phyloP scores from a whole-genome alignment of 2,888 invertebrate species.

The Mayetiola destructor region DNA sequence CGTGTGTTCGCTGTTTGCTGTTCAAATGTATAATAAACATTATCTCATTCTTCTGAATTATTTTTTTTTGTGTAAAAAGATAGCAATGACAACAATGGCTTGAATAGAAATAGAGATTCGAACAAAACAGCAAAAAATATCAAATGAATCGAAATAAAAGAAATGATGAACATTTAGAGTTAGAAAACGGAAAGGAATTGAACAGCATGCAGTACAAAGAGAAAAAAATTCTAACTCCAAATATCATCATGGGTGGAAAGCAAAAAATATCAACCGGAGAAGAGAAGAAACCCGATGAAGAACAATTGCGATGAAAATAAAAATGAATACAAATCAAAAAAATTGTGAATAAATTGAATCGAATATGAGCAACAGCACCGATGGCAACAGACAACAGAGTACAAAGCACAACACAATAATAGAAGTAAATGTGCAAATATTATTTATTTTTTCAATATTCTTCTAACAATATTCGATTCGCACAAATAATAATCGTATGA shows the following conservation, averaged over 20 bases:
- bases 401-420: too few relatives aligned
- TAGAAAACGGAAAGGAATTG: not conserved
- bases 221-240: not conserved
- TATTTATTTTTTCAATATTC: not conserved
- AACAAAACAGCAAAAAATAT: not conserved
- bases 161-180: too few relatives aligned
- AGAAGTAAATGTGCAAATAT: too few relatives aligned
- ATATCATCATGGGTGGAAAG: too few relatives aligned
- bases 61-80: too few relatives aligned
- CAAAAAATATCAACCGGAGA: too few relatives aligned
- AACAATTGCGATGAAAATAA: not conserved
- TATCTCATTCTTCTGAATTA: too few relatives aligned
- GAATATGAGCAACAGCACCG: not conserved
- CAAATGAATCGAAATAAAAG: not conserved
- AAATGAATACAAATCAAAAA: not conserved
- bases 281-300: not conserved
- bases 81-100: slow-evolving; percentile 9
- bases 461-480: not conserved
- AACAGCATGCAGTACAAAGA: not conserved
- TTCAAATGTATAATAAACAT: too few relatives aligned
- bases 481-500: too few relatives aligned
- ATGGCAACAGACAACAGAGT: not conserved
- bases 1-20: too few relatives aligned
- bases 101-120: slow-evolving; percentile 8
- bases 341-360: not conserved